Base-by-base conservation (phyloP, 2,797 vertebrate genomes). In the Gallinago stenura region DNA sequence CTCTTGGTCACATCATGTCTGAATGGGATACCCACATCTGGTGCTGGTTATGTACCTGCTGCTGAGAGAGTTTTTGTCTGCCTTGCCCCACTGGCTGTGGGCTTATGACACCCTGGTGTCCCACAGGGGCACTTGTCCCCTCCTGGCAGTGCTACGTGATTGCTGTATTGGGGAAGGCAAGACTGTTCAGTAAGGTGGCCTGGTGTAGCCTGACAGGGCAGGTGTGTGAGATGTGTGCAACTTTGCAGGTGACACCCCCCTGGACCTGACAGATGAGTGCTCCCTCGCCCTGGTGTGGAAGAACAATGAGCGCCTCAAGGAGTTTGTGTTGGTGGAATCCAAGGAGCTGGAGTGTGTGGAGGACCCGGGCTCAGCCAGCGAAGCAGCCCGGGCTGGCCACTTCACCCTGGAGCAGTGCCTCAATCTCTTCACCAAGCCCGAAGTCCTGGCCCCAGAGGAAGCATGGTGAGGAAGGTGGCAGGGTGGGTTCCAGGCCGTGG, bases 341-440 rank as follows among this genome's bases (percentile, higher is more conserved):
- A 99, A 99, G 97, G 99, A 99, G 87, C 98, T 99, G 93, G 99
- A 99, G 86, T 99, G 98, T 4, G 98, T 99, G 19, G 99, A 99
- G 94, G 99, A 99, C 88, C 98, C 99, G 0, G 98, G 99, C 83
- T 99, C 99, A 1, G 98, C 99, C 57, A 99, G 99, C 0, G 99
- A 99, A 97, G 99, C 99, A 1, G 99, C 99, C 82, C 98, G 99
- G 25, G 99, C 99, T 1, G 99, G 99, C 87, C 99, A 99, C 97
- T 99, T 99, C 97, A 99, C 99, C n/a, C 98, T 99, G 94, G 99
- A 99, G 97, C 99, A 99, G 98, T 99, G 99, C 97, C 99, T 99
- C 94, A 99, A 99, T 95, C 99, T 99, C 87, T 99, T 99, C 96
- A 99, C 99, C 8, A 99, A 98, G 96, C 99, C 99, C 0, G 99